Evolutionary conservation across 2,888 invertebrate species (phyloP).

Genomic region (Thumatha senex): DNA sequence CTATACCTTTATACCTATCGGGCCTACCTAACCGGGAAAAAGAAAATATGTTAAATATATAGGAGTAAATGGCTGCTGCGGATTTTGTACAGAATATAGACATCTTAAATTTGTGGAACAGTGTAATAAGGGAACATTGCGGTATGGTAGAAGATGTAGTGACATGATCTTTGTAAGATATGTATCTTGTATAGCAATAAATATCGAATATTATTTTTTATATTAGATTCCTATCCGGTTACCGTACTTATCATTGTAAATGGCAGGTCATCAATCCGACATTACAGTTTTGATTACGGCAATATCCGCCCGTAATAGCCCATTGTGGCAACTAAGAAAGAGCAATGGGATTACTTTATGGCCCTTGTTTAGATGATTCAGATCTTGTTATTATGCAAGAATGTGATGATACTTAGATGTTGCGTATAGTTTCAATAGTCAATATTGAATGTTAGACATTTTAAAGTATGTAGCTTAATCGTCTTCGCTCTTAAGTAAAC

Average conservation of each 20-base stretch:
- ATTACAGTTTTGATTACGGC: constrained; percentile 7
- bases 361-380: neutral
- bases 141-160: too few relatives aligned
- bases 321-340: constrained; percentile 6
- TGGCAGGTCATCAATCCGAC: constrained; percentile 7
- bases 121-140: too few relatives aligned
- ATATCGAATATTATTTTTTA: neutral
- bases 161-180: too few relatives aligned
- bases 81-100: too few relatives aligned
- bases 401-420: neutral
- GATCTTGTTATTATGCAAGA: neutral
- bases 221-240: neutral
- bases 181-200: too few relatives aligned
- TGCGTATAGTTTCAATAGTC: neutral
- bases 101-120: too few relatives aligned
- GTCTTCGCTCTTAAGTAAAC: neutral
- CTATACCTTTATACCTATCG: too few relatives aligned
- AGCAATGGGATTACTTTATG: constrained; percentile 3
- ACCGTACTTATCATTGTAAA: neutral
- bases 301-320: constrained; percentile 9
- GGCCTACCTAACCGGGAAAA: too few relatives aligned
- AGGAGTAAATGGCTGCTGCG: too few relatives aligned
- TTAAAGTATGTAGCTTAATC: too few relatives aligned
- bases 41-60: too few relatives aligned
- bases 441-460: neutral